These are phyloP conservation scores for Geophilus truncorum DNA, from an alignment of 2,888 invertebrate genomes.

Conservation along the genomic window DNA sequence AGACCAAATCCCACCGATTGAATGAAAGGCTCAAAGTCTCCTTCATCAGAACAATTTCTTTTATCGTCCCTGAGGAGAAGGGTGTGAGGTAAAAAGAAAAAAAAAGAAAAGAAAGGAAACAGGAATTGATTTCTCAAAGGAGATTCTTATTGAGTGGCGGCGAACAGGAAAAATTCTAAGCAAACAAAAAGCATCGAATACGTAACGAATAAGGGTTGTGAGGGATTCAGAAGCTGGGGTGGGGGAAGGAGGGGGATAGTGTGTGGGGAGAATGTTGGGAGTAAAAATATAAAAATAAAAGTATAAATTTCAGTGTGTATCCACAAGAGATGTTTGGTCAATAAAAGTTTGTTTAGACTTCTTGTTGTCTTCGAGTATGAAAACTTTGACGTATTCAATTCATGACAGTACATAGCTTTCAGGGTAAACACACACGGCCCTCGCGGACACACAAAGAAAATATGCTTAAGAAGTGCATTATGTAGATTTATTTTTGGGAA, in stretches of 20 bases:
- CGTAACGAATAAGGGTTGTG: not conserved
- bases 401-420: no score
- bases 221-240: no score
- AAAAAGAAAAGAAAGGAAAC: not conserved
- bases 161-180: not conserved
- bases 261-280: no score
- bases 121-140: conserved; percentile 25
- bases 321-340: not conserved
- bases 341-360: not conserved
- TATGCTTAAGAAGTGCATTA: no score
- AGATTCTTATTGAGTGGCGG: conserved; percentile 21
- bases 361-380: no score
- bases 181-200: conserved; percentile 9
- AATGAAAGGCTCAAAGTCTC: conserved; percentile 1
- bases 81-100: not conserved
- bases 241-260: no score
- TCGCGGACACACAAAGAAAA: no score
- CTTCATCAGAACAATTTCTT: conserved; percentile 25
- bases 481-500: no score
- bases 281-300: not conserved
- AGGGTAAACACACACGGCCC: no score
- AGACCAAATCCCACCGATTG: not conserved
- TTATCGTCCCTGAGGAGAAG: conserved; percentile 20
- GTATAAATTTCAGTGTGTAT: not conserved
- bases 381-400: no score